phyloP scores from a whole-genome alignment of 2,888 invertebrate species.

The Idaea dimidiata region DNA sequence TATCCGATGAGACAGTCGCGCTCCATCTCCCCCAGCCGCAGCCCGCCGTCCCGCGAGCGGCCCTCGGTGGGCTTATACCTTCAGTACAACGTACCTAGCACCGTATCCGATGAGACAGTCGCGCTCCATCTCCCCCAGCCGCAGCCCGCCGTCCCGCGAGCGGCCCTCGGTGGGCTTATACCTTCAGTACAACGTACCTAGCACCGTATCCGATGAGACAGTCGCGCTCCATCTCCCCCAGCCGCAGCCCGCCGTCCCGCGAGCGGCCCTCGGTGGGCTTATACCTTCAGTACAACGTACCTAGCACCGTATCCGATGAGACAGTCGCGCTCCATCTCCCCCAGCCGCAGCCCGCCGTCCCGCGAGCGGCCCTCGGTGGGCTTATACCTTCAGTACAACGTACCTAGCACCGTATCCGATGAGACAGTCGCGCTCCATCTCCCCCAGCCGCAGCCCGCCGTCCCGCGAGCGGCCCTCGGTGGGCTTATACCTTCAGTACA shows the following conservation, averaged over 20 bases:
- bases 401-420: too few species aligned
- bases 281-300: too few species aligned
- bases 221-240: conserved; percentile 99
- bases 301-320: conserved; percentile 99
- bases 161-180: conserved; percentile 99
- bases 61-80: conserved; percentile 99
- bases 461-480: conserved; percentile 98
- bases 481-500: too few species aligned
- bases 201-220: conserved; percentile 99
- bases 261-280: conserved; percentile 99
- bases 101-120: conserved; percentile 99
- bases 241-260: conserved; percentile 95
- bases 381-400: too few species aligned
- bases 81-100: too few species aligned
- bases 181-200: too few species aligned
- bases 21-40: conserved; percentile 99
- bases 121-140: conserved; percentile 99
- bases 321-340: conserved; percentile 99
- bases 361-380: conserved; percentile 98
- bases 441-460: conserved; percentile 97
- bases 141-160: conserved; percentile 96
- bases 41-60: conserved; percentile 95
- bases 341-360: conserved; percentile 97
- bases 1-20: conserved; percentile 99
- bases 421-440: conserved; percentile 99